phyloP scores from a whole-genome alignment of 2,797 vertebrate species.

The Oreochromis mossambicus region DNA sequence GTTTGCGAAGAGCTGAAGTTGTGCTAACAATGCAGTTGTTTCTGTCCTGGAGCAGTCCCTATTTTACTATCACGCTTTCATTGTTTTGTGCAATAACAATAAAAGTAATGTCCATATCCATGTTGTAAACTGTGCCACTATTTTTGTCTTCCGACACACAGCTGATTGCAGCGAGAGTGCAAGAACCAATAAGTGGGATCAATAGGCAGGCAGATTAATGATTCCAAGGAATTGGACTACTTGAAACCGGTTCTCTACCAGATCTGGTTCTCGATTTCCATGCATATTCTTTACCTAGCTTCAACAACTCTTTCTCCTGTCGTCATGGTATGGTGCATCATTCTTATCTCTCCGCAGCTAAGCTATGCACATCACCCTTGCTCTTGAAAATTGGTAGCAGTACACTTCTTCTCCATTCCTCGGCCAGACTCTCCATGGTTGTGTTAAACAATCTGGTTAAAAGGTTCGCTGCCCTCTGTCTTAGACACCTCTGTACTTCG shows the following conservation, averaged over 20 bases:
- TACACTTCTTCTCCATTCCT: background rate
- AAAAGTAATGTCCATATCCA: too few relatives aligned
- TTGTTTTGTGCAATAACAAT: too few relatives aligned
- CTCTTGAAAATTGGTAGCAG: background rate
- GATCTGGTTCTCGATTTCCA: background rate
- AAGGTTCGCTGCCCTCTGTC: background rate
- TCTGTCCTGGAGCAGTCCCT: background rate
- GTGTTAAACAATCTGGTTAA: background rate
- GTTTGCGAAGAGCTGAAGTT: accelerated
- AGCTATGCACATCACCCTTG: background rate
- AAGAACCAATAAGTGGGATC: background rate
- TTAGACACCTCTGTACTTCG: background rate
- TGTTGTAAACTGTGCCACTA: too few relatives aligned
- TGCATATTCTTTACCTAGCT: background rate
- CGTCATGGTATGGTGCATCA: background rate
- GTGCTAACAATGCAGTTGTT: background rate
- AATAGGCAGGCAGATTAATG: background rate
- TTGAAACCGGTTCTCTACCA: background rate
- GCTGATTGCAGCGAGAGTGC: accelerated
- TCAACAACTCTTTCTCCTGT: background rate
- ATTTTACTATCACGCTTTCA: background rate
- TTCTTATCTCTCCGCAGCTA: background rate
- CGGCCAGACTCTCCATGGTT: background rate
- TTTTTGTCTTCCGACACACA: background rate
- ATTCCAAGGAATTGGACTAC: background rate